phyloP scores from a whole-genome alignment of 2,888 invertebrate genomes.

The Caenorhabditis angaria region DNA sequence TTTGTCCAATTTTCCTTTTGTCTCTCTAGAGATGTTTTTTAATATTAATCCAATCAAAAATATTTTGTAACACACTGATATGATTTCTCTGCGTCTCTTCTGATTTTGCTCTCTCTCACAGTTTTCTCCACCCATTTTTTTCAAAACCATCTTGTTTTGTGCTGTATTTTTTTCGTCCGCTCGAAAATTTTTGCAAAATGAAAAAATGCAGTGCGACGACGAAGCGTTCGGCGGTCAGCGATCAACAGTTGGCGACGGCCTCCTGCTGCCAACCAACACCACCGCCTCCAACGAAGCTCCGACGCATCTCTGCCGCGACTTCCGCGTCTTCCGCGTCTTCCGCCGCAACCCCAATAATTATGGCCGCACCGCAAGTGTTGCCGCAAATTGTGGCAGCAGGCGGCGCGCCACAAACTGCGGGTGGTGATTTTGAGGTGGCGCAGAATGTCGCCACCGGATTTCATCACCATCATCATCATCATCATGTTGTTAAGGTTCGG shows the following conservation, averaged over 20 bases:
- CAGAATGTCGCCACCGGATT: neutral
- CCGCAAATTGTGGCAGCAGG: no score
- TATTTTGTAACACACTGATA: no score
- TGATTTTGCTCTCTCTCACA: conserved; percentile 14
- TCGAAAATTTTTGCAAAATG: no score
- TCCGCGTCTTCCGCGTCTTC: no score
- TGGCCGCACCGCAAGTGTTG: conserved; percentile 36
- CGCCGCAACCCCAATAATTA: conserved; percentile 25
- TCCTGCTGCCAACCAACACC: no score
- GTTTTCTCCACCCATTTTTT: conserved; percentile 21
- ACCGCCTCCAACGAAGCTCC: neutral
- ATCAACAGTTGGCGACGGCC: conserved; percentile 43
- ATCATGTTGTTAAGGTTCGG: neutral
- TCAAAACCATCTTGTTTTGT: conserved; percentile 13
- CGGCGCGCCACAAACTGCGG: neutral
- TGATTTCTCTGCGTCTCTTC: no score
- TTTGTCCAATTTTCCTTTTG: no score
- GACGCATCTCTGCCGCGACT: neutral
- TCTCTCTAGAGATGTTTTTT: no score
- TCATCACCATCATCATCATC: neutral
- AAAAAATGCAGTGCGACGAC: conserved; percentile 35
- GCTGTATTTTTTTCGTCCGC: conserved; percentile 3
- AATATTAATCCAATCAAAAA: no score
- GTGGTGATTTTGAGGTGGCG: neutral
- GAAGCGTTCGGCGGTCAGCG: conserved; percentile 46